Base-by-base conservation (phyloP, 2,113 vertebrate genomes). In the Noctilio leporinus region DNA sequence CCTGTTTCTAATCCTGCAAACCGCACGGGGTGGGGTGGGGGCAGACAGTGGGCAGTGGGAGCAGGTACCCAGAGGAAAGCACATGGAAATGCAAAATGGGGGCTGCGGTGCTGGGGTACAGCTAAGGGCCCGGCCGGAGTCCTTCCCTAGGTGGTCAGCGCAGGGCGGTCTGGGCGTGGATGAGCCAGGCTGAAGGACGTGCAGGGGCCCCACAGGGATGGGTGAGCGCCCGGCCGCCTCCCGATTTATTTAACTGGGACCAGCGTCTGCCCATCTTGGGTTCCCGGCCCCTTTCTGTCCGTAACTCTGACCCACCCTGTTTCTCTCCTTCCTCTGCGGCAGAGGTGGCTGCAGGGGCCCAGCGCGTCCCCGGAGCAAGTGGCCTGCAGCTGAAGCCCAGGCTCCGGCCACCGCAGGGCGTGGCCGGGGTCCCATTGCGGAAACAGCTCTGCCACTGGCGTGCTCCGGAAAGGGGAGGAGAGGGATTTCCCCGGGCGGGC, bases 131-230 rank as follows among this genome's bases (percentile, higher is more conserved):
- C 24, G 51, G 4, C 28, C 33, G 4, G 11, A 35, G 26, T 15
- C 0, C 28, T 10, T 10, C 20, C 3, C 45, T 4, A 9, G 35
- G 35, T 2, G n/a, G 53, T 22, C n/a, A 19, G 53, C 1, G 0
- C 5, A 5, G 1, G 16, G n/a, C 65, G 17, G 6, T 17, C 26
- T 12, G 55, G 40, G 49, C 38, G 19, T 7, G 30, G 53, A 15
- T 5, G 5, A 35, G 43, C 26, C 22, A 3, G 49, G 24, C 35
- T 45, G 35, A 5, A 15, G 43, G 53, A 12, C 7, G 1, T 4
- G 16, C 1, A 1, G 59, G 9, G 55, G n/a, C 1, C 14, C 1
- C 10, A 0, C 0, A 0, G 30, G 55, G 33, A 12, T 3, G 0
- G 5, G 47, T 0, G 5, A 30, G 35, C 28, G 4, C 15, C 22